Evolutionary conservation across 2,888 invertebrate species (phyloP).

Genomic region (Euplagia quadripunctaria): DNA sequence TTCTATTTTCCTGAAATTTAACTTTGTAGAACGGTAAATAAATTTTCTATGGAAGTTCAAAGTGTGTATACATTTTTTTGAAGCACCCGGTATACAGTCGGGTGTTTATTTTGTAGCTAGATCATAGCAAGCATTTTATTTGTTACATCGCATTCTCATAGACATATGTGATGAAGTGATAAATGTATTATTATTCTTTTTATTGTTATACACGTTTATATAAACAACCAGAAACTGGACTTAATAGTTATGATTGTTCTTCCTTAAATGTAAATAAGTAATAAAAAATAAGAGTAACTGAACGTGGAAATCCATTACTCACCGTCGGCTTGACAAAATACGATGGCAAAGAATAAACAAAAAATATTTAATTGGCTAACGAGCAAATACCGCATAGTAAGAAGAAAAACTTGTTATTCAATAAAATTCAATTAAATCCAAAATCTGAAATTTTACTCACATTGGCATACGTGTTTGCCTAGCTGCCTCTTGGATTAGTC

Average conservation of each 20-base stretch:
- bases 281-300: background rate
- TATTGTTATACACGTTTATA: background rate
- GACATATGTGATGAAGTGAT: background rate
- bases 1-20: too few relatives aligned
- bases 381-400: background rate
- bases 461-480: constrained; percentile 47
- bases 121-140: constrained; percentile 31
- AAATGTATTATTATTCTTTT: background rate
- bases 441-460: constrained; percentile 24
- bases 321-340: background rate
- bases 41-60: too few relatives aligned
- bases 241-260: background rate
- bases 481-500: constrained; percentile 60
- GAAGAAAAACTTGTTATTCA: background rate
- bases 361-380: background rate
- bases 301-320: background rate
- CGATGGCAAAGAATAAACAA: background rate
- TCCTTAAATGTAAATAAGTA: background rate
- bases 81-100: too few relatives aligned
- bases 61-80: too few relatives aligned
- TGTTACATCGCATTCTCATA: background rate
- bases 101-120: constrained; percentile 35
- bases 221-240: background rate
- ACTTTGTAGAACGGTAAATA: too few relatives aligned
- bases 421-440: background rate